phyloP scores from a whole-genome alignment of 2,113 vertebrate genomes.

The Xiphophorus hellerii region DNA sequence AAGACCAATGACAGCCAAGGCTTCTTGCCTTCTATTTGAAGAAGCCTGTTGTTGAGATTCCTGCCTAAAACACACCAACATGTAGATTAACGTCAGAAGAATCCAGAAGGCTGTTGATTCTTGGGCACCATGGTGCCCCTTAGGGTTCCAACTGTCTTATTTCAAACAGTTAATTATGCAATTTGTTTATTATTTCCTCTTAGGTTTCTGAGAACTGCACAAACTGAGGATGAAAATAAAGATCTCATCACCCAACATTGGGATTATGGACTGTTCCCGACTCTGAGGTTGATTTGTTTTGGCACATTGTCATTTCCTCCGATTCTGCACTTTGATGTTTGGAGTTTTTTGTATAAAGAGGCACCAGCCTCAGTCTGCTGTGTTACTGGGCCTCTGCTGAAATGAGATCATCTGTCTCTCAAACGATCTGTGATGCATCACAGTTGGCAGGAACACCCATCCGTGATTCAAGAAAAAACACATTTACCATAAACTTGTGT shows the following conservation, averaged over 20 bases:
- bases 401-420: background rate
- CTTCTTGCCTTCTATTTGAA: too few relatives aligned
- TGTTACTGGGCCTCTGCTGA: background rate
- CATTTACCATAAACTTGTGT: slow-evolving; percentile 8
- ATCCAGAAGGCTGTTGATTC: too few relatives aligned
- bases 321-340: slow-evolving; percentile 11
- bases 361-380: background rate
- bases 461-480: slow-evolving; percentile 7
- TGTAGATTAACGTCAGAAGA: too few relatives aligned
- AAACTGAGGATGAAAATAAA: slow-evolving; percentile 65
- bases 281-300: slow-evolving; percentile 26
- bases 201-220: slow-evolving; percentile 80
- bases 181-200: slow-evolving; percentile 31
- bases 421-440: background rate
- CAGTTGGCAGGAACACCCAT: slow-evolving; percentile 10
- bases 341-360: slow-evolving; percentile 4
- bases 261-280: slow-evolving; percentile 4
- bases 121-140: background rate
- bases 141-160: background rate
- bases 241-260: background rate
- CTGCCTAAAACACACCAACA: too few relatives aligned
- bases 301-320: slow-evolving; percentile 1
- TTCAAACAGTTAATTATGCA: background rate
- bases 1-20: too few relatives aligned
- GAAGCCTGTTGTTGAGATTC: too few relatives aligned